Evolutionary conservation across 2,797 vertebrate species (phyloP).

Genomic region (Schizopygopsis pylzovi): DNA sequence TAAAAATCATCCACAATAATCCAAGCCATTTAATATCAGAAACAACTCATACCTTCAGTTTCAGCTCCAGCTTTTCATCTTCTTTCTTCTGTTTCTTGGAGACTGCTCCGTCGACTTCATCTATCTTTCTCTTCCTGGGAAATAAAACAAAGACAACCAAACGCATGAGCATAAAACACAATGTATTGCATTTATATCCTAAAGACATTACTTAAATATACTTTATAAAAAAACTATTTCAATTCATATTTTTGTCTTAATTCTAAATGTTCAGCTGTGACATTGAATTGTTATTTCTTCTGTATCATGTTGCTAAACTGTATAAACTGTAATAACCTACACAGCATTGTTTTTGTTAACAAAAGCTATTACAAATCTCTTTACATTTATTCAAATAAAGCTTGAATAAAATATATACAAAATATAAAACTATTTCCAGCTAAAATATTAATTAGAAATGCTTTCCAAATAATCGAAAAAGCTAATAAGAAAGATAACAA

Average conservation of each 20-base stretch:
- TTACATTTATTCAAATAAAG: background rate
- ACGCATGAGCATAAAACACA: background rate
- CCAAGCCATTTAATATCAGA: background rate
- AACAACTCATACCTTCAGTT: slow-evolving; percentile 85
- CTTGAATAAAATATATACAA: background rate
- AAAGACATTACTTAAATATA: background rate
- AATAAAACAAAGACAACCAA: background rate
- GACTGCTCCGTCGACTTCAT: slow-evolving; percentile 82
- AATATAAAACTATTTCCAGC: background rate
- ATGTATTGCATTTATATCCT: background rate
- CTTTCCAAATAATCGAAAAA: background rate
- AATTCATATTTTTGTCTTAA: background rate
- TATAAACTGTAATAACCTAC: background rate
- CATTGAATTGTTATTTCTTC: background rate
- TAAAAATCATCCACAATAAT: background rate
- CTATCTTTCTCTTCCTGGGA: slow-evolving; percentile 88
- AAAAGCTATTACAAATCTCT: background rate
- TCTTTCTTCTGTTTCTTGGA: slow-evolving; percentile 91
- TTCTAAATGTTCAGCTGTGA: background rate
- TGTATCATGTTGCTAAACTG: background rate
- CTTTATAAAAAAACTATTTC: background rate
- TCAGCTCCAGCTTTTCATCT: slow-evolving; percentile 87
- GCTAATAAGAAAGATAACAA: background rate
- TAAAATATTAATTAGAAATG: background rate
- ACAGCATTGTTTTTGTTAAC: background rate